Percentiles rank a stretch among this genome's conserved stretches.
Conservation (phyloP, 2,113 vertebrate genomes). For the Zapornia atra region DNA sequence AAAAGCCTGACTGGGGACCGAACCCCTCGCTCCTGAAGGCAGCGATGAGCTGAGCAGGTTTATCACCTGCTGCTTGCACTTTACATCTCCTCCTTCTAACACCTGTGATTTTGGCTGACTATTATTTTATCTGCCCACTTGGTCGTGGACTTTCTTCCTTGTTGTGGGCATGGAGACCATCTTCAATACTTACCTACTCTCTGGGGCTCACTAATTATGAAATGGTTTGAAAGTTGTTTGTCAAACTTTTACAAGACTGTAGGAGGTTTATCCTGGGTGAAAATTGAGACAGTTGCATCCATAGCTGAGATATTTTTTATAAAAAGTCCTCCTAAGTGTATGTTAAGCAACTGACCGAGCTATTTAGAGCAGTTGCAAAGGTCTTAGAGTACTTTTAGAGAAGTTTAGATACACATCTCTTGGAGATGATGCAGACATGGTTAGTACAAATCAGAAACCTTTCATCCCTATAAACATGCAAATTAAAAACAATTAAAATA, state of each 20-base stretch:
- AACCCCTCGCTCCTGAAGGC: background rate
- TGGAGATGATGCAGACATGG: background rate
- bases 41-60: background rate
- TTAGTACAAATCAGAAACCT: conserved; percentile 22
- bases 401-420: background rate
- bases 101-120: background rate
- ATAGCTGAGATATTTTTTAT: background rate
- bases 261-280: background rate
- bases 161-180: background rate
- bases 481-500: conserved; percentile 49
- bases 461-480: conserved; percentile 22
- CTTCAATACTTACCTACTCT: background rate
- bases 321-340: background rate
- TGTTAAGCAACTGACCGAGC: background rate
- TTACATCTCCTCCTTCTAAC: background rate
- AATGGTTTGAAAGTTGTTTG: background rate
- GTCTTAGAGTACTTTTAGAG: conserved; percentile 1
- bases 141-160: background rate
- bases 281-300: background rate
- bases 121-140: background rate
- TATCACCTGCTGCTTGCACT: background rate
- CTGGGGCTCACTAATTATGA: background rate
- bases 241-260: background rate
- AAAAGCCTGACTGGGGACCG: background rate
- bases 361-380: background rate